Evolutionary conservation across 1,140 invertebrate species (phyloP).

Genomic region (Halesus radiatus): DNA sequence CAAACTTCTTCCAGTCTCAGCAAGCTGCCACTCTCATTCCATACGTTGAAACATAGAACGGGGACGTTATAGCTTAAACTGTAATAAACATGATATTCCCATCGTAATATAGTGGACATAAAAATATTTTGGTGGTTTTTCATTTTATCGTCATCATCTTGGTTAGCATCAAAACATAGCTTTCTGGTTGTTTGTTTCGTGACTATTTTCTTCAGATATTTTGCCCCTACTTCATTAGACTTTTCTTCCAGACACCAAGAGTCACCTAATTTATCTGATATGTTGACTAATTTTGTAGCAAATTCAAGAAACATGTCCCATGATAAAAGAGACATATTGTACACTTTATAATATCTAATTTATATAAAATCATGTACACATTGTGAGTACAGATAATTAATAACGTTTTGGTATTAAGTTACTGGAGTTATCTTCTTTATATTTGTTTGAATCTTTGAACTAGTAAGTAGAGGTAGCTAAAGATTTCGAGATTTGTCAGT

Average conservation of each 20-base stretch:
- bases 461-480: too few species aligned
- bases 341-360: background rate
- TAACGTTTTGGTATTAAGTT: too few species aligned
- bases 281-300: conserved; percentile 31
- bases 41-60: conserved; percentile 54
- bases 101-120: conserved; percentile 16
- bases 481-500: too few species aligned
- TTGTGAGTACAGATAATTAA: too few species aligned
- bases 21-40: conserved; percentile 44
- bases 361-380: too few species aligned
- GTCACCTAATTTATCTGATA: conserved; percentile 42
- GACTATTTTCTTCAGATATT: conserved; percentile 45
- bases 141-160: background rate
- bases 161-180: too few species aligned
- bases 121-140: background rate
- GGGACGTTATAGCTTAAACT: conserved; percentile 52
- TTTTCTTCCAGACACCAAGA: conserved; percentile 44
- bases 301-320: conserved; percentile 47
- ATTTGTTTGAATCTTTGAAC: too few species aligned
- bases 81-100: conserved; percentile 54
- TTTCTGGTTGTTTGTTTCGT: conserved; percentile 6
- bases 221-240: conserved; percentile 10
- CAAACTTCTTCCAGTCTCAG: conserved; percentile 47
- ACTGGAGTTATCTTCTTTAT: too few species aligned
- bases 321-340: conserved; percentile 38